Conservation (phyloP, 2,797 vertebrate genomes). For the Bucorvus abyssinicus region DNA sequence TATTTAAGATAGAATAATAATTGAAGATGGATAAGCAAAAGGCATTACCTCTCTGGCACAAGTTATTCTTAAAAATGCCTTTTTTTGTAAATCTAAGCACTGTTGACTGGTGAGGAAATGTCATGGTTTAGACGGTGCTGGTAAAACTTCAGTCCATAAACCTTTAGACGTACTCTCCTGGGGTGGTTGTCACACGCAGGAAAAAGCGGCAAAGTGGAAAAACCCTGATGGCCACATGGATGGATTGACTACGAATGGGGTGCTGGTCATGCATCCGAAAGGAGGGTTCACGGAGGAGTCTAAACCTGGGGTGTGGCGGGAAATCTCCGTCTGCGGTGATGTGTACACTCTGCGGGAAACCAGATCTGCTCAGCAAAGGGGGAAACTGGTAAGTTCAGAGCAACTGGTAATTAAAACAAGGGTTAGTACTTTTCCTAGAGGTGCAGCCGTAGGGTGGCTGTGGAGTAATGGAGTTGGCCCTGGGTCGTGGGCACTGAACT, state of each 20-base stretch:
- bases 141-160: neutral
- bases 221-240: slow-evolving; percentile 99
- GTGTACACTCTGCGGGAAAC: slow-evolving; percentile 97
- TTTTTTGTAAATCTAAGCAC: neutral
- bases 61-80: neutral
- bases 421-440: neutral
- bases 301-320: slow-evolving; percentile 93
- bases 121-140: neutral
- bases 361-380: slow-evolving; percentile 93
- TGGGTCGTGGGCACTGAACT: neutral
- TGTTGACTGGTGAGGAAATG: neutral
- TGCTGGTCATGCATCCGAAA: slow-evolving; percentile 96
- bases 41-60: neutral
- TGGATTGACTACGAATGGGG: slow-evolving; percentile 95
- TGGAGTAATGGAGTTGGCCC: neutral
- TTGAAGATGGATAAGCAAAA: neutral
- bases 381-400: slow-evolving; percentile 85
- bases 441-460: neutral
- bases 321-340: slow-evolving; percentile 97
- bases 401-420: neutral
- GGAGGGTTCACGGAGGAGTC: slow-evolving; percentile 97
- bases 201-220: slow-evolving; percentile 99
- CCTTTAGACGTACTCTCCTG: neutral
- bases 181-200: slow-evolving; percentile 73
- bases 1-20: neutral